phyloP scores from a whole-genome alignment of 2,888 invertebrate genomes.

The Mesorhabditis spiculigera region DNA sequence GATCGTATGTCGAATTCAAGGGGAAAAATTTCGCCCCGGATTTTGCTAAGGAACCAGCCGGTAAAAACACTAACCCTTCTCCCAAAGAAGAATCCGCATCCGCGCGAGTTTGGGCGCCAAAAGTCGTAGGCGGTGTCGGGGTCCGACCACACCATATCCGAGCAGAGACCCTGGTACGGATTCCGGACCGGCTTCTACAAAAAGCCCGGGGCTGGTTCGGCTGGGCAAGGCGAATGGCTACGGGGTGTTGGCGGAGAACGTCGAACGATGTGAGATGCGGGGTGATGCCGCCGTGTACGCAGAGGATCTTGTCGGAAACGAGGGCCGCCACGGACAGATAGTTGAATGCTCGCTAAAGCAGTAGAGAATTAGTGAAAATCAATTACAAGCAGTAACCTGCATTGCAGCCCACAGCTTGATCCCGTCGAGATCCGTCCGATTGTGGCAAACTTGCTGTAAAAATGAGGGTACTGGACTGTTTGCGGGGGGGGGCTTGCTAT shows the following conservation, averaged over 20 bases:
- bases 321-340: constrained; percentile 37
- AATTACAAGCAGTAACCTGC: constrained; percentile 15
- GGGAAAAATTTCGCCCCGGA: too few relatives aligned
- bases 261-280: constrained; percentile 32
- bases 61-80: too few relatives aligned
- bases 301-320: constrained; percentile 33
- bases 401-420: constrained; percentile 34
- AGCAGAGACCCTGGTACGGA: constrained; percentile 34
- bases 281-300: constrained; percentile 45
- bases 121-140: constrained; percentile 31
- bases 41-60: too few relatives aligned
- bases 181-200: constrained; percentile 24
- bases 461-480: too few relatives aligned
- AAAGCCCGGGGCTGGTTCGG: too few relatives aligned
- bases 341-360: constrained; percentile 36
- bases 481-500: too few relatives aligned
- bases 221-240: not conserved
- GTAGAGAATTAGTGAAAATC: not conserved
- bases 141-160: constrained; percentile 46
- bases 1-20: too few relatives aligned
- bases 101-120: constrained; percentile 36
- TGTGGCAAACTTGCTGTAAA: constrained; percentile 21
- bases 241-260: constrained; percentile 16
- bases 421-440: constrained; percentile 16
- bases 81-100: constrained; percentile 41